Evolutionary conservation across 2,797 vertebrate species (phyloP), one percentile per base, ranked within the genome.

Genomic region (Agapornis canus): DNA sequence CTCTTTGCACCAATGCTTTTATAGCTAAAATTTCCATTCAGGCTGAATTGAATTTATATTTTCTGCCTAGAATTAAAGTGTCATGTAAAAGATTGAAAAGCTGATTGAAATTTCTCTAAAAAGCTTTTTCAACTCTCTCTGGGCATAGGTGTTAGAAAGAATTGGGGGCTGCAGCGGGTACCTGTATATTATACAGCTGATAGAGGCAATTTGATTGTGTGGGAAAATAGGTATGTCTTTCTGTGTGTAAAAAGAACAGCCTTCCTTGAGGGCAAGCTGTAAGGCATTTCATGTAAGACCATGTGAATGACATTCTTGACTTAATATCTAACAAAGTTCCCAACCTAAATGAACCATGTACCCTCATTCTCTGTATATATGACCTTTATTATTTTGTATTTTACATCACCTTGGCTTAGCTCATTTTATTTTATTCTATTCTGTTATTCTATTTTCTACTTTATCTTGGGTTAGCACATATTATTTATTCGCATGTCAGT

Each of bases 91-190:
- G 61, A 90, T 69, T 90, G 69, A 86, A 88, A 91, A 93, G n/a
- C 45, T 91, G 76, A 71, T 80, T 25, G 69, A 77, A 94, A 85
- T 59, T 54, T 93, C 48, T 92, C 39, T 70, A 9, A 65, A 89
- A 94, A 87, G n/a, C 61, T 78, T 92, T 81, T 69, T 57, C 57
- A 84, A 3, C 45, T 80, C 54, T 93, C 39, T 8, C 25, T 52
- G 68, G 69, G 37, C 45, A 51, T 25, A 64, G 49, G 22, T 4
- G 1, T 91, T 92, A 76, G 66, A 70, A 79, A 59, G 49, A 78
- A 75, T 20, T 51, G 40, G 19, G 39, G n/a, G 45, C 26, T 61
- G 39, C 48, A 54, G 48, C 57, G 32, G 43, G 48, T 80, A 45
- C 57, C 17, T 75, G 19, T 70, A 6, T 83, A 89, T 78, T 70